Percentiles rank a stretch among this genome's conserved stretches.
Conservation (phyloP, 2,797 vertebrate species). For the Menidia menidia region DNA sequence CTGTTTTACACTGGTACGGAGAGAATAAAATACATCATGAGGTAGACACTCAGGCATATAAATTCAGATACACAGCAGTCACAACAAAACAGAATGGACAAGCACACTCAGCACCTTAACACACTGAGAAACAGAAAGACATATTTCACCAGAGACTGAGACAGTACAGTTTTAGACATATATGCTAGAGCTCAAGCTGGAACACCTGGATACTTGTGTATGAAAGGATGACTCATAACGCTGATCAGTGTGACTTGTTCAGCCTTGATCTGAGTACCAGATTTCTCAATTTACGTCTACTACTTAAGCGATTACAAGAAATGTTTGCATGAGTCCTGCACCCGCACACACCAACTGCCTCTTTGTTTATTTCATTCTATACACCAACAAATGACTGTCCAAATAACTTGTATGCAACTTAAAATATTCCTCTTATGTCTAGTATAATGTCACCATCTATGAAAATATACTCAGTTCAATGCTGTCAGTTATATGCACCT, state of each 20-base stretch:
- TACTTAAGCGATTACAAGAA: conserved; percentile 29
- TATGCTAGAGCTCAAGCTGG: conserved; percentile 16
- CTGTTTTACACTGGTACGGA: conserved; percentile 67
- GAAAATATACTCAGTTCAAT: conserved; percentile 36
- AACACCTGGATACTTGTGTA: conserved; percentile 70
- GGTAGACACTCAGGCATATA: conserved; percentile 56
- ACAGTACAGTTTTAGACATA: conserved; percentile 26
- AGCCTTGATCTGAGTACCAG: conserved; percentile 79
- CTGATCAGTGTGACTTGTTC: conserved; percentile 32
- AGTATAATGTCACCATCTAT: conserved; percentile 42
- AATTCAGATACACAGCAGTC: conserved; percentile 47
- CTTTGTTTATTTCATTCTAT: conserved; percentile 35
- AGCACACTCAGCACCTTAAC: conserved; percentile 43
- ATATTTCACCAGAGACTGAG: conserved; percentile 41
- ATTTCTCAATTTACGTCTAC: conserved; percentile 29
- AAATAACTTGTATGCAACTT: conserved; percentile 59
- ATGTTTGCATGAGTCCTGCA: conserved; percentile 61
- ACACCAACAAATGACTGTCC: conserved; percentile 33
- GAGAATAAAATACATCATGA: conserved; percentile 65
- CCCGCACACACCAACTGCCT: conserved; percentile 50
- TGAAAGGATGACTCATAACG: conserved; percentile 75
- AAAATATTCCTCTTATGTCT: conserved; percentile 44
- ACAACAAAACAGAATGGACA: conserved; percentile 41
- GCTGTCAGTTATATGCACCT: conserved; percentile 49
- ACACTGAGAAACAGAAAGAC: conserved; percentile 23